A percentile compares a stretch with the other conserved stretches of the same genome.
Evolutionary conservation across 2,888 invertebrate species (phyloP).

Genomic region (Sepioteuthis lessoniana): DNA sequence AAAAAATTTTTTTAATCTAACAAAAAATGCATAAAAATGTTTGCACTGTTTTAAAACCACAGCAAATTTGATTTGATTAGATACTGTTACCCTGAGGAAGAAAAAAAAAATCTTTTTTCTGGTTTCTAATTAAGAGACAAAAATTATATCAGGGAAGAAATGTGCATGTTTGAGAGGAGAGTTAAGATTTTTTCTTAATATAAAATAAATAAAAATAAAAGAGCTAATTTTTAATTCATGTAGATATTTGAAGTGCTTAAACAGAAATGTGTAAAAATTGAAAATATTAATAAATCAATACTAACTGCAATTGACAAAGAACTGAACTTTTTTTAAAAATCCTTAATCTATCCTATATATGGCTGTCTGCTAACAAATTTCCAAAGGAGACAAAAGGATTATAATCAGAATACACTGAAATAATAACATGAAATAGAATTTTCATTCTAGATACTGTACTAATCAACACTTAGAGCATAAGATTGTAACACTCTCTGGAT

Average conservation of each 20-base stretch:
- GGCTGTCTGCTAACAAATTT: too few relatives aligned
- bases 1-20: too few relatives aligned
- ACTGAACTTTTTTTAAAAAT: background rate
- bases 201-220: background rate
- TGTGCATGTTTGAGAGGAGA: background rate
- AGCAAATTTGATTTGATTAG: background rate
- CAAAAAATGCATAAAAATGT: background rate
- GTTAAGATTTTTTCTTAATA: background rate
- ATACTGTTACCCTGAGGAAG: background rate
- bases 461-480: too few relatives aligned
- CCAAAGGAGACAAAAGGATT: too few relatives aligned
- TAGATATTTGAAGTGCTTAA: background rate
- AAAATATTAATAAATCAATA: background rate
- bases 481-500: too few relatives aligned
- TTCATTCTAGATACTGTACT: too few relatives aligned
- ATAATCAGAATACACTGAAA: too few relatives aligned
- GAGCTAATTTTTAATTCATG: background rate
- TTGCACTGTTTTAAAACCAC: background rate
- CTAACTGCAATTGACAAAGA: background rate
- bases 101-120: too few relatives aligned
- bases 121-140: background rate
- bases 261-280: background rate
- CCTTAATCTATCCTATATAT: background rate
- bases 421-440: too few relatives aligned
- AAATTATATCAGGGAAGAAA: background rate